Evolutionary conservation across 2,113 vertebrate genomes (phyloP).

Genomic region (Syrmaticus mikado): DNA sequence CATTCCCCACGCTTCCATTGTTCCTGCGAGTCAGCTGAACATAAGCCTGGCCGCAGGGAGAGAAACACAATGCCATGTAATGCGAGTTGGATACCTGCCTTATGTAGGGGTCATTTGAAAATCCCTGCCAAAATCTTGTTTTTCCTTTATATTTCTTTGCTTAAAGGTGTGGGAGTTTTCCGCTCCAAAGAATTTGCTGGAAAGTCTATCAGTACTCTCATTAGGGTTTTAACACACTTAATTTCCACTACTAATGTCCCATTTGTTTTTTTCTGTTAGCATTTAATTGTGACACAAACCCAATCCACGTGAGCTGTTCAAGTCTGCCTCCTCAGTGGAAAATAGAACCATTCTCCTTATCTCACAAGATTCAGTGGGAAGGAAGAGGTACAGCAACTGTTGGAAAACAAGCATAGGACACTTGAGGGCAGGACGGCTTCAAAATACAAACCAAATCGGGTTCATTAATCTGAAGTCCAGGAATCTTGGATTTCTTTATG

Average conservation of each 20-base stretch:
- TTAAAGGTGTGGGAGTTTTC: conserved; percentile 64
- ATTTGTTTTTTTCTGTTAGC: conserved; percentile 27
- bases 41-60: neutral
- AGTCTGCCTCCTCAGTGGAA: conserved; percentile 11
- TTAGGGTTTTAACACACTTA: neutral
- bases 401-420: conserved; percentile 41
- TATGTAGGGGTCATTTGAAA: conserved; percentile 11
- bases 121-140: conserved; percentile 47
- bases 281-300: neutral
- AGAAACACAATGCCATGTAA: neutral
- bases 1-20: neutral
- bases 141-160: conserved; percentile 52
- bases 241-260: conserved; percentile 21
- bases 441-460: conserved; percentile 31
- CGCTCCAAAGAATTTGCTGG: conserved; percentile 22
- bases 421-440: conserved; percentile 55
- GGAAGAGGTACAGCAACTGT: conserved; percentile 45
- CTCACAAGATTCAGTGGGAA: conserved; percentile 21
- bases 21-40: neutral
- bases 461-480: conserved; percentile 8
- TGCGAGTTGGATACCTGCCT: conserved; percentile 51
- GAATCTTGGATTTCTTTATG: neutral
- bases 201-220: conserved; percentile 20
- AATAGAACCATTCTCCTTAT: conserved; percentile 18
- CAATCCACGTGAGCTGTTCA: conserved; percentile 1